phyloP scores from a whole-genome alignment of 1,140 invertebrate genomes.

The Oreohelix idahoensis region DNA sequence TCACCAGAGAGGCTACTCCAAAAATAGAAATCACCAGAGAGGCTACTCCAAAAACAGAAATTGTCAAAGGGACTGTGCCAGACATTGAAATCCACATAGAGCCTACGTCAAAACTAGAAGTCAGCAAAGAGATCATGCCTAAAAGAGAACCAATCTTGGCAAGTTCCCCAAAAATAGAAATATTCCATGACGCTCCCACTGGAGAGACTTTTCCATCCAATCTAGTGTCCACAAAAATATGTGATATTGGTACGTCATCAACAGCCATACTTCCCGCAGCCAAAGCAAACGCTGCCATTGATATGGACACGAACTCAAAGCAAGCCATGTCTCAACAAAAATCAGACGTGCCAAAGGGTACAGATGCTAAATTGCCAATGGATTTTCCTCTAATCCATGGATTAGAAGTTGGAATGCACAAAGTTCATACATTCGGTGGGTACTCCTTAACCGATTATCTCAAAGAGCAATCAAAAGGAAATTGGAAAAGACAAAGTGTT shows the following conservation, averaged over 20 bases:
- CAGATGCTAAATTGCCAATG: background rate
- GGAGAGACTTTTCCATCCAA: no score
- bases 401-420: conserved; percentile 12
- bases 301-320: background rate
- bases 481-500: background rate
- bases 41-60: no score
- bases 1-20: background rate
- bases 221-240: no score
- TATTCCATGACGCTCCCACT: no score
- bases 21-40: background rate
- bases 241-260: background rate
- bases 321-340: background rate
- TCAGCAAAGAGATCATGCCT: no score
- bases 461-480: conserved; percentile 7
- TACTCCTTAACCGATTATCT: conserved; percentile 5
- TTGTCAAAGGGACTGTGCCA: no score
- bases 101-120: no score
- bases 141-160: no score
- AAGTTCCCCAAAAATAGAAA: no score
- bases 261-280: background rate
- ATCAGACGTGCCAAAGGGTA: background rate
- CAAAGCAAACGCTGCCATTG: background rate
- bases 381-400: conserved; percentile 20
- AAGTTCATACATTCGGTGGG: background rate
- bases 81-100: no score